phyloP scores from a whole-genome alignment of 2,797 vertebrate species.

The Pelobates cultripes region DNA sequence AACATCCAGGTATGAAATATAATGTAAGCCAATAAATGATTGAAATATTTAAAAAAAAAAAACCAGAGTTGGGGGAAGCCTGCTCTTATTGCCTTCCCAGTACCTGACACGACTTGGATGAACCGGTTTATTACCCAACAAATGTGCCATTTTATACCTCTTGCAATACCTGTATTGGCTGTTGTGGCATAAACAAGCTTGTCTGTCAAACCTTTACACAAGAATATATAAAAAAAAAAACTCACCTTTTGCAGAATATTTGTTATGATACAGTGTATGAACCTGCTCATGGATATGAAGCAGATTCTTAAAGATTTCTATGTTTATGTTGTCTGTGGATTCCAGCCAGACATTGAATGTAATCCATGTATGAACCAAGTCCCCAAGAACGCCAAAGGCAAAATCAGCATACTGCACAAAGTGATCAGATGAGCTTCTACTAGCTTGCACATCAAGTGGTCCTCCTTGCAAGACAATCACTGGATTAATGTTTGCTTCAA shows the following conservation, averaged over 20 bases:
- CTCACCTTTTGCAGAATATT: slow-evolving; percentile 69
- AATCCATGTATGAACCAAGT: slow-evolving; percentile 77
- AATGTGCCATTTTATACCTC: too few relatives aligned
- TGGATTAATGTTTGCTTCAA: slow-evolving; percentile 69
- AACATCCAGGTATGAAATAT: too few relatives aligned
- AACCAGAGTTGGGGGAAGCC: too few relatives aligned
- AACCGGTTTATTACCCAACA: too few relatives aligned
- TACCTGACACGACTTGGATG: too few relatives aligned
- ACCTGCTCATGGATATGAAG: slow-evolving; percentile 71
- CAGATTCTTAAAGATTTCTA: slow-evolving; percentile 62
- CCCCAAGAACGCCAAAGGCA: slow-evolving; percentile 76
- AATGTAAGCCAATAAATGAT: too few relatives aligned
- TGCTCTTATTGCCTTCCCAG: too few relatives aligned
- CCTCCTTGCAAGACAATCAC: slow-evolving; percentile 75
- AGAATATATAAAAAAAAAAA: neutral
- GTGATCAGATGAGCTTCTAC: slow-evolving; percentile 53
- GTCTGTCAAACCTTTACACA: too few relatives aligned
- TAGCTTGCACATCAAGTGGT: slow-evolving; percentile 51
- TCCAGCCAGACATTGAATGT: slow-evolving; percentile 78
- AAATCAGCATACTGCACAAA: slow-evolving; percentile 82
- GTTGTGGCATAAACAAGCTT: too few relatives aligned
- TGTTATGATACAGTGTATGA: slow-evolving; percentile 67
- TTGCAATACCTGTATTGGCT: too few relatives aligned
- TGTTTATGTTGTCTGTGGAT: neutral
- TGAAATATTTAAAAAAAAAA: too few relatives aligned